Evolutionary conservation across 2,113 vertebrate genomes (phyloP).

Genomic region (Galbula dea): DNA sequence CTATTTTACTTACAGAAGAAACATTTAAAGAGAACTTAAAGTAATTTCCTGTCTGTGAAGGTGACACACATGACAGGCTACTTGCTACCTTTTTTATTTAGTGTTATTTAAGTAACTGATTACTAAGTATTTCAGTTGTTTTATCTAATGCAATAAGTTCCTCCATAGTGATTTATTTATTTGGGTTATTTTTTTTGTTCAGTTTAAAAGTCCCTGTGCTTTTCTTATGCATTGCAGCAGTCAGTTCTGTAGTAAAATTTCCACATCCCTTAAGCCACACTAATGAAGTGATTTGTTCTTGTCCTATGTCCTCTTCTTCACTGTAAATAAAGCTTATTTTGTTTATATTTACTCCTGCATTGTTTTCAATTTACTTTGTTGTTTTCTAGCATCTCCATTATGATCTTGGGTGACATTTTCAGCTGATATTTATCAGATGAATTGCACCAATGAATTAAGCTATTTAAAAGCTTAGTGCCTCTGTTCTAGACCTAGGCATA

Average conservation of each 20-base stretch:
- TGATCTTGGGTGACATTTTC: neutral
- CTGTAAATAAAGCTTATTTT: neutral
- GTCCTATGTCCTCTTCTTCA: neutral
- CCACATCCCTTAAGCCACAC: neutral
- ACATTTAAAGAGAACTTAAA: neutral
- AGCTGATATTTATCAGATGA: neutral
- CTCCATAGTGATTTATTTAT: neutral
- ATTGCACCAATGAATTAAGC: neutral
- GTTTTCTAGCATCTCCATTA: neutral
- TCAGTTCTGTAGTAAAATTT: neutral
- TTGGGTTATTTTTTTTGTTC: neutral
- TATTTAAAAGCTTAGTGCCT: conserved; percentile 1
- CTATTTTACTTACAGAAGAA: neutral
- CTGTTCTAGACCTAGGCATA: neutral
- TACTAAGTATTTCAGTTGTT: neutral
- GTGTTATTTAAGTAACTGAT: neutral
- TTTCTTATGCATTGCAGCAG: neutral
- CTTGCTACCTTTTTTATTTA: neutral
- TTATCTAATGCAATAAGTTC: neutral
- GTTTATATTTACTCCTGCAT: neutral
- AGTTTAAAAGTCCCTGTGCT: neutral
- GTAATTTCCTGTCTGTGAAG: neutral
- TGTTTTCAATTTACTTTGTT: neutral
- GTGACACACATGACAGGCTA: neutral
- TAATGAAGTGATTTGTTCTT: neutral